Evolutionary conservation across 2,888 invertebrate genomes (phyloP).

Genomic region (Penaeus monodon): DNA sequence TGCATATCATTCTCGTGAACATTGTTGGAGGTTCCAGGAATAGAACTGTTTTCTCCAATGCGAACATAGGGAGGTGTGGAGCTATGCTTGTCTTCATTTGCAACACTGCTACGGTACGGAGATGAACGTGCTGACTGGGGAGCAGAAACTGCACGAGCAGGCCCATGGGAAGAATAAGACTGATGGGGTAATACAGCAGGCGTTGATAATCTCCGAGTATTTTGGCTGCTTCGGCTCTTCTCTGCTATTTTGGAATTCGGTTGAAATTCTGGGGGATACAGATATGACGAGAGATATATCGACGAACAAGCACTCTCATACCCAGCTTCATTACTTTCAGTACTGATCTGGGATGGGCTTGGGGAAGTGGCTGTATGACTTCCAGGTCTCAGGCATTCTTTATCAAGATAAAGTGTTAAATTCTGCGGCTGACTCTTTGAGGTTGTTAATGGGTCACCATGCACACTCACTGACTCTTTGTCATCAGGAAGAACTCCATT

Average conservation of each 20-base stretch:
- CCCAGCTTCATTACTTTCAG: not conserved
- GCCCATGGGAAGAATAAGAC: too few species aligned
- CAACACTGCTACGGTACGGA: too few species aligned
- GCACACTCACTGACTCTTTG: not conserved
- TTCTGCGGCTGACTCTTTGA: constrained; percentile 14
- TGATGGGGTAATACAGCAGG: too few species aligned
- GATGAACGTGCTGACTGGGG: too few species aligned
- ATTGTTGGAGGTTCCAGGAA: not conserved
- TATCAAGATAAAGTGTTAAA: constrained; percentile 10
- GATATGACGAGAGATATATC: constrained; percentile 28
- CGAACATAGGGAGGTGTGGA: too few species aligned
- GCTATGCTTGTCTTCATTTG: too few species aligned
- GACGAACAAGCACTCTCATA: constrained; percentile 27
- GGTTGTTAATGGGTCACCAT: not conserved
- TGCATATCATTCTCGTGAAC: not conserved
- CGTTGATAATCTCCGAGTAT: not conserved
- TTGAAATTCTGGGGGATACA: constrained; percentile 16
- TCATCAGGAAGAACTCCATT: not conserved
- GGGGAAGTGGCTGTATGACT: constrained; percentile 17
- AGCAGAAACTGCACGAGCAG: too few species aligned
- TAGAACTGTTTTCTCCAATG: not conserved
- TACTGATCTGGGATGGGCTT: constrained; percentile 10
- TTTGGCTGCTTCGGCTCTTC: not conserved
- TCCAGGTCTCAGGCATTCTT: not conserved
- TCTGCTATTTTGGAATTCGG: not conserved